phyloP scores from a whole-genome alignment of 2,113 vertebrate species.

The Glaucomys volans region DNA sequence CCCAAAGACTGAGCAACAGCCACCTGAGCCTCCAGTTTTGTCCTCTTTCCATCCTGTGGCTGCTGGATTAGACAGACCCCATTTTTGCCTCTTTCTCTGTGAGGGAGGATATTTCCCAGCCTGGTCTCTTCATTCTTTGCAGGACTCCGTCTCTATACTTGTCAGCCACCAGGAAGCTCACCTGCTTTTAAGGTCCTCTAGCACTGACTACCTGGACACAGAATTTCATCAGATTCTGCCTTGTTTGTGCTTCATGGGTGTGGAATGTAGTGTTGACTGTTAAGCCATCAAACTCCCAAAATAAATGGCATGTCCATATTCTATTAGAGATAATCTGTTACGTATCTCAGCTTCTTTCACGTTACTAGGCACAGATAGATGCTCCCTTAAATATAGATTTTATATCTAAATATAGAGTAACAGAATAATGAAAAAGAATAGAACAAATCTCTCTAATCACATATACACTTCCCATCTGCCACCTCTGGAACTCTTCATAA shows the following conservation, averaged over 20 bases:
- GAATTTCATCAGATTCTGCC: neutral
- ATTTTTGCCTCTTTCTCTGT: neutral
- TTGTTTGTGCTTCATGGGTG: neutral
- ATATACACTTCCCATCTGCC: neutral
- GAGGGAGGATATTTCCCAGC: neutral
- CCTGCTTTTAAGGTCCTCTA: neutral
- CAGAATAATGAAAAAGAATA: neutral
- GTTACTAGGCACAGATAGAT: neutral
- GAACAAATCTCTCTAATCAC: neutral
- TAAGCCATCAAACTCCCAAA: neutral
- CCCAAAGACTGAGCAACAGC: neutral
- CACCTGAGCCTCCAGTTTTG: too few species aligned
- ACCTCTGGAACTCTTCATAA: neutral
- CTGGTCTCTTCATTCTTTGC: neutral
- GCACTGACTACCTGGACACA: neutral
- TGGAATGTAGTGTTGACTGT: accelerated
- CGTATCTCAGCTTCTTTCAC: neutral
- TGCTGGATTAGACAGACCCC: neutral
- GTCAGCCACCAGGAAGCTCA: neutral
- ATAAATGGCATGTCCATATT: too few species aligned
- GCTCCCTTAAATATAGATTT: neutral
- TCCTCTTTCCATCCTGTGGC: neutral
- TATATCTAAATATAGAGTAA: neutral
- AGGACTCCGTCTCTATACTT: neutral
- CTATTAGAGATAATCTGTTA: neutral